Base-by-base conservation (phyloP, 2,797 vertebrate genomes). In the Danio albolineatus region DNA sequence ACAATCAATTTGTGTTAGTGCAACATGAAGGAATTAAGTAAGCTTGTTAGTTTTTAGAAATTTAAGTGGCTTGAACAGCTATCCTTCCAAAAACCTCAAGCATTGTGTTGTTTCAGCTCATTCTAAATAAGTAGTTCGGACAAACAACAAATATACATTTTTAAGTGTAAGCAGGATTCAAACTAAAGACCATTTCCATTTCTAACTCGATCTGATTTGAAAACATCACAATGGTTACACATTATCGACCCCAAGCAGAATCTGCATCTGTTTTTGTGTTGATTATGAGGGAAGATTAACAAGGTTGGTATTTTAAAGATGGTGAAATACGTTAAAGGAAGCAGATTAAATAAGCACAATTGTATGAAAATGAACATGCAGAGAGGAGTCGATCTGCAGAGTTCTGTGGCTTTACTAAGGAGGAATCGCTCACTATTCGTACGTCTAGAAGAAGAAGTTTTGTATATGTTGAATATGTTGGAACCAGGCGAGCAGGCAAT, bases 401-500 rank as follows among this genome's bases (percentile, higher is more conserved):
- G 39, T 71, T 56, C 10, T 19, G n/a, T 8, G 6, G 19, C 19
- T 39, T 28, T 28, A 65, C 9, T 19, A 54, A 41, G 8, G n/a
- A 74, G 10, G 28, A 74, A 21, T 28, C 3, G 28, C 28, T 53
- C 38, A 4, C 61, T 14, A 56, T 72, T 57, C 39, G 21, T 41
- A 62, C 69, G 75, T 44, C 10, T 57, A 12, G 3, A 60, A 44
- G 79, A 60, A 48, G 74, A 48, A 46, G 8, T 17, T 14, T 9
- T 59, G 59, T 53, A 65, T 69, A 46, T 44, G 64, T 74, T 21
- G 39, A 76, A 6, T 67, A 53, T 41, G 57, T 53, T 46, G 38
- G 21, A 59, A 75, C 48, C 44, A 61, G 78, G 43, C 38, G 66
- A 73, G 67, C 54, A 64, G 61, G 77, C 84, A 79, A 79, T 73